Base-by-base conservation (phyloP, 1,140 invertebrate species). In the Drosophila nigrodunni region DNA sequence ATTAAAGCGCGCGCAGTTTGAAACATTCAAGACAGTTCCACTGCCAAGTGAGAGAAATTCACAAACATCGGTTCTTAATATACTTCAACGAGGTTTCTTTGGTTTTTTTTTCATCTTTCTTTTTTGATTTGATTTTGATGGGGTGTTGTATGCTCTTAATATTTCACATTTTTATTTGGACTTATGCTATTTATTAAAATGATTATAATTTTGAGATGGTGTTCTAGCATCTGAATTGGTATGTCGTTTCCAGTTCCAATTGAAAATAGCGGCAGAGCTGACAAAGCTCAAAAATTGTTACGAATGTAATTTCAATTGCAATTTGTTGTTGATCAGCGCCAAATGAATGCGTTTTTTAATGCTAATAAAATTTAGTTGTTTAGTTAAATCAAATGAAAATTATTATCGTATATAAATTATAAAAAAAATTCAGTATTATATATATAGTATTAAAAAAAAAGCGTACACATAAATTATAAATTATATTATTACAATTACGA, bases 401-500 rank as follows among this genome's bases (percentile, higher is more conserved):
- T 73, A 88, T 88, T 88, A 85, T 79, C 78, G 44, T 81, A 90
- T 88, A 88, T 89, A 89, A 90, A 89, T 89, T 89, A 89, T 85
- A 89, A 78, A 88, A 88, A 30, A 88, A 89, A 89, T 85, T 85
- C 85, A 81, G 86, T 89, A 89, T 81, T 77, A 81, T 89, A 77
- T 87, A 88, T 88, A 89, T 85, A 89, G 78, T 77, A 75, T 83
- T 68, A 72, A 80, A 88, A 86, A 89, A 85, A 85, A 75, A 57
- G 79, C 74, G 69, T 89, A 89, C 85, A 89, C 75, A 90, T 88
- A 90, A 89, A 89, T 81, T 89, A 89, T 89, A 89, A 90, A 89
- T 89, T 89, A 89, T 85, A 90, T 89, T 90, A 85, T 85, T 89
- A 89, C 81, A 89, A 76, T 89, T 85, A 85, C 85, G 85, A 88